These are phyloP conservation scores for Syngnathus scovelli DNA, from an alignment of 2,113 vertebrate species.

Conservation along the genomic window DNA sequence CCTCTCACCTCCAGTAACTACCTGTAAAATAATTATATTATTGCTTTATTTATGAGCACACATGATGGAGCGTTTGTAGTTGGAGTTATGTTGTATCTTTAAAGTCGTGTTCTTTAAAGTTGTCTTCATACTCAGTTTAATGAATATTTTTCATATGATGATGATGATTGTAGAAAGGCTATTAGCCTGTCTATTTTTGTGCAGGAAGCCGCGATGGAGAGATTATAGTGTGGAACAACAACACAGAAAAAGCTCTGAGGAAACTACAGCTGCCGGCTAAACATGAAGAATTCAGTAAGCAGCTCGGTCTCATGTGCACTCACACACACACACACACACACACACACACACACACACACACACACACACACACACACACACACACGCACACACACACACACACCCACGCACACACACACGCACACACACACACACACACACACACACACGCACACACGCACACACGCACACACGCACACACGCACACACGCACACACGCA, in stretches of 20 bases:
- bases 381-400: constrained; percentile 6
- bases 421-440: constrained; percentile 1
- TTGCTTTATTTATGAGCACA: constrained; percentile 13
- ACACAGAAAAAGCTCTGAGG: constrained; percentile 68
- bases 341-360: not conserved
- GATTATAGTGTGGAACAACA: constrained; percentile 75
- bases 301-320: constrained; percentile 39
- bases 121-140: constrained; percentile 3
- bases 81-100: constrained; percentile 30
- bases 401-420: not conserved
- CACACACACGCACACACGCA: constrained; percentile 1
- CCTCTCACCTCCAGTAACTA: constrained; percentile 27
- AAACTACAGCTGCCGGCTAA: constrained; percentile 52
- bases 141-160: not conserved
- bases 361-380: not conserved
- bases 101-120: constrained; percentile 26
- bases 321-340: constrained; percentile 4
- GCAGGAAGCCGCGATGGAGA: constrained; percentile 71
- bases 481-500: not conserved
- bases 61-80: constrained; percentile 28
- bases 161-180: constrained; percentile 3
- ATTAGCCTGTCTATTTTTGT: not conserved
- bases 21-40: constrained; percentile 23
- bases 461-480: not conserved
- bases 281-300: constrained; percentile 28